Evolutionary conservation across 2,888 invertebrate species (phyloP), one percentile per base, ranked within the genome.

Genomic region (Diploptera punctata): DNA sequence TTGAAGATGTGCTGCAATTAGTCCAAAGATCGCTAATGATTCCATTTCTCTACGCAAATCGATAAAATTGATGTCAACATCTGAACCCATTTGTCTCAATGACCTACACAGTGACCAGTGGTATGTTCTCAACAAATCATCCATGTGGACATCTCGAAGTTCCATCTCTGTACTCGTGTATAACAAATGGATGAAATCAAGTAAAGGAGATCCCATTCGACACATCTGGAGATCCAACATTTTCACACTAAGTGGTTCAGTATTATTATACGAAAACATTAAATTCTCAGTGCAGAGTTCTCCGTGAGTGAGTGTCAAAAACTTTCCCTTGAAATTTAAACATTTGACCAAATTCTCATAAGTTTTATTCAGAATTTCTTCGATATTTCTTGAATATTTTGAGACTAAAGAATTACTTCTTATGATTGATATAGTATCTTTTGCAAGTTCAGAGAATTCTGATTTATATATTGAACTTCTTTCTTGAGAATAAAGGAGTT

Each of bases 151-250:
- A 2, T 19, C 61, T 47, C 74, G 33, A 5, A 72, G 49, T 0
- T 21, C 38, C n/a, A 21, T 21, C 16, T 60, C 67, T 3, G 70
- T 70, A 38, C 73, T 73, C 3, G 73, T 73, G 62, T 71, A 73
- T 3, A 73, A 38, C 44, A 73, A 71, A 13, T 70, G 62, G 52
- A 33, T 52, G 7, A 73, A 21, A 67, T 73, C 73, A 2, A 73
- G 67, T 2, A 33, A 49, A 1, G 73, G 73, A 2, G 73, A 73
- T 1, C 57, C 70, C 24, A 47, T 71, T 3, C 68, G 65, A 16
- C 71, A 71, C 68, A 71, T 38, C 61, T 73, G 73, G 24, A 73
- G 68, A 38, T 73, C 71, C 52, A 73, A 16, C 1, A 73, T 26
- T 24, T 62, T 68, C 5, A 62, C 68, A 13, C 29, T 7, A 3